Conservation (phyloP, 2,113 vertebrate species). For the Porphyrio hochstetteri region DNA sequence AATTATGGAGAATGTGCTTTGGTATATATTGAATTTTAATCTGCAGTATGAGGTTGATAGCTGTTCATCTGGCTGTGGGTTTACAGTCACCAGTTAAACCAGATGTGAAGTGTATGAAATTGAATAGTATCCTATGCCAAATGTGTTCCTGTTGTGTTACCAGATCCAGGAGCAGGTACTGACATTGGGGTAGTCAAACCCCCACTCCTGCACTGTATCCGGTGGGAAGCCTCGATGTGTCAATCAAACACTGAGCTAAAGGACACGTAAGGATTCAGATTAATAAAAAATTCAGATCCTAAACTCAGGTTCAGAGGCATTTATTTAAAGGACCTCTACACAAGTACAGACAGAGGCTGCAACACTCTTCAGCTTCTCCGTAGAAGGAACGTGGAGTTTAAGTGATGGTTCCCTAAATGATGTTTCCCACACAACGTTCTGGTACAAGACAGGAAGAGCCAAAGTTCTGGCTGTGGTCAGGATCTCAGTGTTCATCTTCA, state of each 20-base stretch:
- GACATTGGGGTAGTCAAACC: not conserved
- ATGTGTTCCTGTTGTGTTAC: accelerated
- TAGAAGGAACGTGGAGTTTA: conserved; percentile 26
- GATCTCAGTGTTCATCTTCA: conserved; percentile 80
- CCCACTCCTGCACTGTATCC: not conserved
- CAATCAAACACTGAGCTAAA: not conserved
- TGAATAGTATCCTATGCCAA: not conserved
- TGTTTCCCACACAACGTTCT: conserved; percentile 54
- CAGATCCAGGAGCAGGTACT: not conserved
- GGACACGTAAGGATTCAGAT: not conserved
- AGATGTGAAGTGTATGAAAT: not conserved
- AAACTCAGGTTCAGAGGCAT: conserved; percentile 23
- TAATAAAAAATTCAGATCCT: not conserved
- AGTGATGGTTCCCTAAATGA: not conserved
- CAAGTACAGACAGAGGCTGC: not conserved
- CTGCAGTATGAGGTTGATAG: not conserved
- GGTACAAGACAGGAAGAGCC: conserved; percentile 70
- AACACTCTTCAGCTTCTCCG: not conserved
- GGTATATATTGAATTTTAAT: not conserved
- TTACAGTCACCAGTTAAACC: not conserved
- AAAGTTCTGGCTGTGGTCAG: conserved; percentile 49
- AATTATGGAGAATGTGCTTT: not conserved
- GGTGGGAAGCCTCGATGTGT: not conserved
- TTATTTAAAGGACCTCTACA: conserved; percentile 73
- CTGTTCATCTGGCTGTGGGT: not conserved